Base-by-base conservation (phyloP, 2,113 vertebrate genomes). In the Equus przewalskii region DNA sequence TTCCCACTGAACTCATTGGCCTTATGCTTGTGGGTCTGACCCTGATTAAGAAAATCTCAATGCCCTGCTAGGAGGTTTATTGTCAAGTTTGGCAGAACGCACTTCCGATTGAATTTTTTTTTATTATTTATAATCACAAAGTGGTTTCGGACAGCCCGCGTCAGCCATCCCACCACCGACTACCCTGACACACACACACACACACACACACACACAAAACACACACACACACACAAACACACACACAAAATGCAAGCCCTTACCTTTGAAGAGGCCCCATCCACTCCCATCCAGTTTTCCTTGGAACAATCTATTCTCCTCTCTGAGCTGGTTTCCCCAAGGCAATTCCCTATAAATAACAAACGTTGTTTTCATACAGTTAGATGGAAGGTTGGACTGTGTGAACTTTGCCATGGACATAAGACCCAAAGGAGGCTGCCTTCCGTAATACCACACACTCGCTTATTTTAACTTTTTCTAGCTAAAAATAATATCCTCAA, bases 11-110 rank as follows among this genome's bases (percentile, higher is more conserved):
- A 99, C 98, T 99, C 98, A 97, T 97, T 99, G 99, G 99, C 98
- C 99, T 99, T 98, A 98, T 98, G 98, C 99, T 99, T 99, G 99
- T 99, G 99, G 99, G 99, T 99, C 98, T 99, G 99, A 99, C 99
- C 99, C 99, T 98, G 98, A 99, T 99, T 99, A 99, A 99, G 99
- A 97, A 98, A 98, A 98, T 97, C 98, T 99, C 98, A 99, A 98
- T 99, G 98, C 99, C 98, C 98, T 98, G 98, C 98, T 98, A 99
- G 98, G 99, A 99, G 99, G 99, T 98, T 99, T 98, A 99, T 99
- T 99, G 99, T 99, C 98, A 95, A 96, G 98, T 98, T 96, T 96
- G 98, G 98, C 98, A 98, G 98, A 99, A 99, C 97, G 98, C 95
- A 99, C 99, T 99, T 99, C 99, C 99, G 98, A 99, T 98, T 98